Evolutionary conservation across 2,113 vertebrate species (phyloP).

Genomic region (Nesospiza acunhae): DNA sequence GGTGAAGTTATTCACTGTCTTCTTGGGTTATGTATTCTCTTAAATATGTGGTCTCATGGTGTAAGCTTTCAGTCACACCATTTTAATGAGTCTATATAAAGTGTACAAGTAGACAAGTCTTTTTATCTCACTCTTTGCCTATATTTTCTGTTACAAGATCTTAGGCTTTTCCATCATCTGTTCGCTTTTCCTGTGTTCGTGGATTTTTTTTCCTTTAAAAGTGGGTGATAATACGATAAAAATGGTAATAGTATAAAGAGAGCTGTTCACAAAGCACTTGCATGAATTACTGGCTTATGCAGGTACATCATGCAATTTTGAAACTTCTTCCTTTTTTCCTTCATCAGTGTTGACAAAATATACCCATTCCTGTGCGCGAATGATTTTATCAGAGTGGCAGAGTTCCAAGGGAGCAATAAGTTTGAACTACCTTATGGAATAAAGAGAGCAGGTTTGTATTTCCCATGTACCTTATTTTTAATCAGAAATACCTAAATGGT

Average conservation of each 20-base stretch:
- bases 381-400: constrained; percentile 67
- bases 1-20: neutral
- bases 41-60: neutral
- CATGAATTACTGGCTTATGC: neutral
- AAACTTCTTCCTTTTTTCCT: neutral
- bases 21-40: neutral
- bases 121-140: neutral
- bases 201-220: neutral
- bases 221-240: accelerated
- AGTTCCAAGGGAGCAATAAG: constrained; percentile 46
- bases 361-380: constrained; percentile 74
- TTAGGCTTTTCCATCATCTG: neutral
- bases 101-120: neutral
- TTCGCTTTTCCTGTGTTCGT: neutral
- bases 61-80: neutral
- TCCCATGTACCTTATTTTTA: neutral
- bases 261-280: neutral
- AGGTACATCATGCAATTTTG: neutral
- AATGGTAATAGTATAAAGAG: neutral
- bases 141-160: neutral
- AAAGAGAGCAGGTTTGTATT: constrained; percentile 73
- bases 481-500: neutral
- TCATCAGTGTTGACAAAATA: constrained; percentile 60
- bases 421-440: constrained; percentile 76
- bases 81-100: neutral